Base-by-base conservation (phyloP, 2,113 vertebrate species). In the Brachyhypopomus occidentalis region DNA sequence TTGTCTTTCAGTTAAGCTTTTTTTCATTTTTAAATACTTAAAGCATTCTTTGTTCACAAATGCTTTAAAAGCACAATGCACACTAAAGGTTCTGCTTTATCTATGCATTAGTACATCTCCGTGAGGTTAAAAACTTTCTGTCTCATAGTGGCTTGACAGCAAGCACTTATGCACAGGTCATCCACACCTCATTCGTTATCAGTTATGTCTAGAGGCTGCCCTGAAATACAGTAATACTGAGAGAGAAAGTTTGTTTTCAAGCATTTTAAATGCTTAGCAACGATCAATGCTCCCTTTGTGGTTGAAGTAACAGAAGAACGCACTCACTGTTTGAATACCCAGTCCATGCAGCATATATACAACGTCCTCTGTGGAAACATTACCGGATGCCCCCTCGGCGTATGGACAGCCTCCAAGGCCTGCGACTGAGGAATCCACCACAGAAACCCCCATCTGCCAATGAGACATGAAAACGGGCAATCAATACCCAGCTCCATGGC, bases 331-430 rank as follows among this genome's bases (percentile, higher is more conserved):
- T 82, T 95, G 90, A 80, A 99, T 95, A 56, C 95, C 97, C 87
- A 98, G 92, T 83, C 97, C 97, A 52, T 95, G 92, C 59, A 98
- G 96, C 96, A 98, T 98, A 84, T 98, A 98, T 72, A 98, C 83
- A 80, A 98, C 93, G 86, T 98, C 97, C 85, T 98, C 96, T 27
- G 96, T 99, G 85, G 97, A 95, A 84, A 98, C 95, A 41, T 99
- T 98, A 85, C 97, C 97, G 87, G 96, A 96, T 75, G 97, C 96
- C 85, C 96, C 97, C 89, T 92, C 93, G 62, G 97, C 97, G 55
- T 96, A 98, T 16, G 97, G 97, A 88, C 96, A 98, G 5, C 97
- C 97, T 77, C 96, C 96, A 85, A 98, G 92, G 72, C 97, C 96
- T 1, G 96, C 95, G 52, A 97, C 96, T 2, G 96, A 95, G 2